Evolutionary conservation across 2,888 invertebrate species (phyloP).

Genomic region (Clivina fossor): DNA sequence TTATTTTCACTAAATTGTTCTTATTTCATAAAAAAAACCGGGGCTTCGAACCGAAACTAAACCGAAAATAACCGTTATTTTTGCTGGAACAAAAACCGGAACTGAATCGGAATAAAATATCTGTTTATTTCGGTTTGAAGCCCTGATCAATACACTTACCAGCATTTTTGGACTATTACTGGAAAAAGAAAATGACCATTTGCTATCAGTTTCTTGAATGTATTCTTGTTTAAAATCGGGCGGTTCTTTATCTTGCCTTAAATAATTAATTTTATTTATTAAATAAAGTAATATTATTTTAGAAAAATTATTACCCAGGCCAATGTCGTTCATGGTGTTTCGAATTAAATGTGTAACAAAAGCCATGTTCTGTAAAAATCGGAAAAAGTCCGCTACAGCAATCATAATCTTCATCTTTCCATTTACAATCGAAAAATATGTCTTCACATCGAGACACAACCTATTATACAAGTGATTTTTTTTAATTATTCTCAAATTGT

Average conservation of each 20-base stretch:
- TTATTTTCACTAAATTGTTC: too few species aligned
- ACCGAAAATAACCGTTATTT: too few species aligned
- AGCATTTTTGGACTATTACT: conserved; percentile 38
- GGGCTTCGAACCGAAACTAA: too few species aligned
- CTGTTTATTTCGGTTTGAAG: too few species aligned
- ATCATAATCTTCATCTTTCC: conserved; percentile 65
- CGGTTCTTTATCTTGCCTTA: conserved; percentile 53
- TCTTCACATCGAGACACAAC: conserved; percentile 64
- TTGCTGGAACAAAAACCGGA: too few species aligned
- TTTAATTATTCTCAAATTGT: too few species aligned
- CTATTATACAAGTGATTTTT: too few species aligned
- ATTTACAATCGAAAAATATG: conserved; percentile 64
- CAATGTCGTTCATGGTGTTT: conserved; percentile 59
- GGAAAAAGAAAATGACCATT: conserved; percentile 63
- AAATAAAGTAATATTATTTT: background rate
- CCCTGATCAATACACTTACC: conserved; percentile 45
- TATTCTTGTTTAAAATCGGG: conserved; percentile 57
- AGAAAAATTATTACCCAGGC: conserved; percentile 55
- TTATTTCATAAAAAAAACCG: too few species aligned
- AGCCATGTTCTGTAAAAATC: conserved; percentile 74
- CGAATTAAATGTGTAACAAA: conserved; percentile 73
- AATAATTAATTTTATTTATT: conserved; percentile 33
- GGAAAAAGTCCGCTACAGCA: conserved; percentile 69
- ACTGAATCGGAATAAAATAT: background rate
- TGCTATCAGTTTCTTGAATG: conserved; percentile 67